phyloP scores from a whole-genome alignment of 2,113 vertebrate genomes.

The Dipodomys stephensi region DNA sequence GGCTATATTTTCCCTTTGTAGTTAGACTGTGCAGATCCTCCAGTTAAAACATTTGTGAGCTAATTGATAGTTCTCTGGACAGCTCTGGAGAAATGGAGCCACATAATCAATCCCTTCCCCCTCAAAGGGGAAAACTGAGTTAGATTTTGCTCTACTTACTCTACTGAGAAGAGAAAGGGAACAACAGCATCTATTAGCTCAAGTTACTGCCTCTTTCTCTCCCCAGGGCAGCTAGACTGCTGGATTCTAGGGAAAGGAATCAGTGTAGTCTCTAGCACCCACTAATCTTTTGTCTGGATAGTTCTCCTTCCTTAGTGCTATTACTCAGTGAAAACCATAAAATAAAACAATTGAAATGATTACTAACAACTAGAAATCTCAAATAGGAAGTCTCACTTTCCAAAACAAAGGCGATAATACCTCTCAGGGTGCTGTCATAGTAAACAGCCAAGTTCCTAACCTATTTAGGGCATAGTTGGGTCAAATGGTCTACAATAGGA shows the following conservation, averaged over 20 bases:
- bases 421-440: not conserved
- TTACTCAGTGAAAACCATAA: not conserved
- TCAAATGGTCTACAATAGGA: not conserved
- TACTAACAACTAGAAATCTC: not conserved
- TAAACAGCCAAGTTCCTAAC: not conserved
- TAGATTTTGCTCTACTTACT: not conserved
- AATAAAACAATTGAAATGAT: not conserved
- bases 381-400: not conserved
- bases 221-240: not conserved
- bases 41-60: not conserved
- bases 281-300: not conserved
- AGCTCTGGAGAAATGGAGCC: not conserved
- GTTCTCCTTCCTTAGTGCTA: not conserved
- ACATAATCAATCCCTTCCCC: not conserved
- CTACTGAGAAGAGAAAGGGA: not conserved
- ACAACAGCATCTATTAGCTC: not conserved
- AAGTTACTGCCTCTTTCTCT: not conserved
- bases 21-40: not conserved
- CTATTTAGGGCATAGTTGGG: not conserved
- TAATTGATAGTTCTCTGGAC: not conserved
- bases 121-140: not conserved
- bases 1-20: not conserved
- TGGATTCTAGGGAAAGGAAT: not conserved
- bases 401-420: not conserved
- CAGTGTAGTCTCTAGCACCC: not conserved